phyloP scores from a whole-genome alignment of 2,113 vertebrate species.

The Muscicapa adusta region DNA sequence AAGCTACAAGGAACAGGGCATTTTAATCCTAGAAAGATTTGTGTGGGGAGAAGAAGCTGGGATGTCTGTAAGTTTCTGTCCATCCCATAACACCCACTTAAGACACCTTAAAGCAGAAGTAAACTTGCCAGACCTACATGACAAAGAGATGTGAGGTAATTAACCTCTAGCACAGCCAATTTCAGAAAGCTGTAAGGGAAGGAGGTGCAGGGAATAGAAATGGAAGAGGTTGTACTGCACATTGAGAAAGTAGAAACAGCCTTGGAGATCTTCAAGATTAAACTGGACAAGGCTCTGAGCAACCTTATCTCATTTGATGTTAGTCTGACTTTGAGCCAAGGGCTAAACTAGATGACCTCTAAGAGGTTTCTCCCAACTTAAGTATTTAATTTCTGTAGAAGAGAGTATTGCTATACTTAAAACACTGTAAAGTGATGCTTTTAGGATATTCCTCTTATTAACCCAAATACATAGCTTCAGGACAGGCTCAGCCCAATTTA shows the following conservation, averaged over 20 bases:
- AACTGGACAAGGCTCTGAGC: background rate
- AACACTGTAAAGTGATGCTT: background rate
- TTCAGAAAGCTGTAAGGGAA: background rate
- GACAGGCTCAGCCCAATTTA: background rate
- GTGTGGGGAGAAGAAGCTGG: too few species aligned
- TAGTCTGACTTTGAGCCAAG: background rate
- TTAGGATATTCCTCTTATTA: background rate
- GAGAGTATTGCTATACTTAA: background rate
- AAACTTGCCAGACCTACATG: background rate
- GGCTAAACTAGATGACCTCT: background rate
- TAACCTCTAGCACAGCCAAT: background rate
- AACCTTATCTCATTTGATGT: background rate
- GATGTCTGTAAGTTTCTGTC: background rate
- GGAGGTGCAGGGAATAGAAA: fast-evolving
- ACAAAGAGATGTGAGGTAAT: background rate
- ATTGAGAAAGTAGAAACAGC: background rate
- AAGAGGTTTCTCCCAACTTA: background rate
- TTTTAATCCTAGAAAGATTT: background rate
- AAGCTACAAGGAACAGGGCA: background rate
- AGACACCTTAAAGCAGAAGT: background rate
- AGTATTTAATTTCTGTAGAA: background rate
- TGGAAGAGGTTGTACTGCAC: background rate
- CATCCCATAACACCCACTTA: background rate
- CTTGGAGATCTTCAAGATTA: background rate
- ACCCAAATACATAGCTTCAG: fast-evolving